phyloP scores from a whole-genome alignment of 92 coral and sea anemone species.

The Chrysogorgia sp. region DNA sequence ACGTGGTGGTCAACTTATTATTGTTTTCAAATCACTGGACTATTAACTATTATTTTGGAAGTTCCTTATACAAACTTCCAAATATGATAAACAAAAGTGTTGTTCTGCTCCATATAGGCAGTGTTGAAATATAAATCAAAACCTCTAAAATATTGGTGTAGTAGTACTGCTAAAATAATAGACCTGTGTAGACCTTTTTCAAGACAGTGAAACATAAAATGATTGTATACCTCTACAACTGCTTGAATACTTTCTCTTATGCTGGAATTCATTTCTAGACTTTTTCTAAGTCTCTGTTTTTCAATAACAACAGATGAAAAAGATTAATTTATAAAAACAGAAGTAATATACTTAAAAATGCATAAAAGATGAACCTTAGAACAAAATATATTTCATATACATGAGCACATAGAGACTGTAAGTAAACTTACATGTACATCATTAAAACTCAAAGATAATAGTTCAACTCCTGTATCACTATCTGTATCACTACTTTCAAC shows the following conservation, averaged over 20 bases:
- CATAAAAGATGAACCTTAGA: background rate
- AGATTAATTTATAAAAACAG: background rate
- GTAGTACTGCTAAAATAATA: too few species aligned
- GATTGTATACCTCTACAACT: constrained; percentile 73
- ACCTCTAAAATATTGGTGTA: too few species aligned
- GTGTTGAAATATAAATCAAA: too few species aligned
- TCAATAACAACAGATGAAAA: background rate
- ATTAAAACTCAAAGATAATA: constrained; percentile 84
- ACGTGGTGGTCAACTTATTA: too few species aligned
- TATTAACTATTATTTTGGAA: too few species aligned
- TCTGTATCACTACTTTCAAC: constrained; percentile 12
- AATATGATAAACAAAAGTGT: too few species aligned
- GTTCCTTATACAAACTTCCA: too few species aligned
- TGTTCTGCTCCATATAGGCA: too few species aligned
- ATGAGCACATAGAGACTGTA: background rate
- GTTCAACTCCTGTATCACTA: constrained; percentile 70
- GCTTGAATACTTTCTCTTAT: constrained; percentile 90
- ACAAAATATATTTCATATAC: background rate
- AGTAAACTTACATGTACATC: constrained; percentile 77
- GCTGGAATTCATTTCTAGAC: constrained; percentile 83
- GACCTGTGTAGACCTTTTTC: too few species aligned
- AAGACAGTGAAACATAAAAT: background rate
- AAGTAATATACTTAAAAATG: background rate
- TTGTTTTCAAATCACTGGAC: too few species aligned
- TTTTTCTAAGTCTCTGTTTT: constrained; percentile 78